Conservation (phyloP, 92 coral and sea anemone species). For the Plumapathes pennacea region DNA sequence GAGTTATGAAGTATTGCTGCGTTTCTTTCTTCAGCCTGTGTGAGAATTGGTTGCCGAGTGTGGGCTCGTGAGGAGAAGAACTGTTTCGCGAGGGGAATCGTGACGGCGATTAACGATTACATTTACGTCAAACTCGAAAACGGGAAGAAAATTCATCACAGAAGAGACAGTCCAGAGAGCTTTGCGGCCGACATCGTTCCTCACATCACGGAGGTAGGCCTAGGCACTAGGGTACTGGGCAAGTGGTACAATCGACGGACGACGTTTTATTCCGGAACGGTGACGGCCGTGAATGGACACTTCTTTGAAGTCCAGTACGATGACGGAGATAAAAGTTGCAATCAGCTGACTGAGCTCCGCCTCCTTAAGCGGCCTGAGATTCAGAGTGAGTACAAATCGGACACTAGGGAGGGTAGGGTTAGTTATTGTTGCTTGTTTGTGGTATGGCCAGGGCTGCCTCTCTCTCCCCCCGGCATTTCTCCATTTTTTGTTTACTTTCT, state of each 20-base stretch:
- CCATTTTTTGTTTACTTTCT: no score
- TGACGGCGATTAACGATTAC: constrained; percentile 75
- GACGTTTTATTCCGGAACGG: constrained; percentile 81
- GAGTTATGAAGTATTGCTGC: neutral
- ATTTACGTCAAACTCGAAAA: constrained; percentile 87
- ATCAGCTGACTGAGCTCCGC: constrained; percentile 72
- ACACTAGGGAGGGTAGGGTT: no score
- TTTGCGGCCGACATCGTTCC: constrained; percentile 81
- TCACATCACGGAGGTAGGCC: constrained; percentile 71
- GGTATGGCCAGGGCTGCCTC: no score
- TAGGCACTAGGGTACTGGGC: constrained; percentile 85
- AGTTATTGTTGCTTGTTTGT: no score
- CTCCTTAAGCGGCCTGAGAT: constrained; percentile 68
- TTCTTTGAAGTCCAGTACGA: constrained; percentile 75
- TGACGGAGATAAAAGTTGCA: constrained; percentile 91
- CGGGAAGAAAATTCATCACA: constrained; percentile 76
- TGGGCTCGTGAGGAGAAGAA: constrained; percentile 90
- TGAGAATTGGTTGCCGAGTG: constrained; percentile 77
- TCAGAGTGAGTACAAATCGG: no score
- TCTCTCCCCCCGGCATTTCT: no score
- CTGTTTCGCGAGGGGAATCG: constrained; percentile 77
- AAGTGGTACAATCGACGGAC: constrained; percentile 85
- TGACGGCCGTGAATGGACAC: constrained; percentile 59
- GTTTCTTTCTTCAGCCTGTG: constrained; percentile 63
- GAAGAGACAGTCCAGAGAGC: constrained; percentile 51